phyloP scores from a whole-genome alignment of 2,797 vertebrate genomes.

The Neosalanx taihuensis region DNA sequence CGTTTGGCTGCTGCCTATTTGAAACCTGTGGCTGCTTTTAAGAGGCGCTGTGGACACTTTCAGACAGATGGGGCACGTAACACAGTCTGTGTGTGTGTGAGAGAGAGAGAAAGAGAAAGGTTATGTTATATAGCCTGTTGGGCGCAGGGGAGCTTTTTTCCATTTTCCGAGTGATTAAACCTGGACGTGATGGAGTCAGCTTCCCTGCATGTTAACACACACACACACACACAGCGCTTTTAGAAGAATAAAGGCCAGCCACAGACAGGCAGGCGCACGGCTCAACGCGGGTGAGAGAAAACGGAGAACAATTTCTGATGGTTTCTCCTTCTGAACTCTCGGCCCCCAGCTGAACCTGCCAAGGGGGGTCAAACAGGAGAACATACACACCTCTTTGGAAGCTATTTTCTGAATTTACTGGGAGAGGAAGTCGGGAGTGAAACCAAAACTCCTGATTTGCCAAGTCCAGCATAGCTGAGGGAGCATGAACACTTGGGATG shows the following conservation, averaged over 20 bases:
- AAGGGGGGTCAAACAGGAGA: slow-evolving; percentile 58
- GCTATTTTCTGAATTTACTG: slow-evolving; percentile 34
- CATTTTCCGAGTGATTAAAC: slow-evolving; percentile 76
- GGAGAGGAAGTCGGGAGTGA: slow-evolving; percentile 40
- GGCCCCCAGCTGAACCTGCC: slow-evolving; percentile 60
- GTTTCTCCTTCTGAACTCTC: slow-evolving; percentile 49
- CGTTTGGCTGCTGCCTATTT: slow-evolving; percentile 48
- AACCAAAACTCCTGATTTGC: slow-evolving; percentile 39
- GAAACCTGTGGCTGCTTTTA: slow-evolving; percentile 57
- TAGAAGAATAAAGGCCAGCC: slow-evolving; percentile 43
- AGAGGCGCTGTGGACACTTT: slow-evolving; percentile 61
- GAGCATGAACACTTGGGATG: background rate
- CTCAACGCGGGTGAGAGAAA: slow-evolving; percentile 33
- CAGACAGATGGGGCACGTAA: slow-evolving; percentile 66
- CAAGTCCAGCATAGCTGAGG: slow-evolving; percentile 19
- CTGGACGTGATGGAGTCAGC: slow-evolving; percentile 44
- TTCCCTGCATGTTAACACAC: slow-evolving; percentile 67
- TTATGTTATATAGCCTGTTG: slow-evolving; percentile 36
- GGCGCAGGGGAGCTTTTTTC: slow-evolving; percentile 60
- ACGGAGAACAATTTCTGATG: slow-evolving; percentile 43
- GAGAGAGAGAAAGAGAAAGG: slow-evolving; percentile 10
- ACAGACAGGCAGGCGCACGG: slow-evolving; percentile 36
- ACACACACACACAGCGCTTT: slow-evolving; percentile 50
- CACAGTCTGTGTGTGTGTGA: slow-evolving; percentile 43
- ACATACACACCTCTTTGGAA: slow-evolving; percentile 45